Percentiles rank a stretch among this genome's conserved stretches.
Evolutionary conservation across 2,797 vertebrate genomes (phyloP).

Genomic region (Hippoglossus hippoglossus): DNA sequence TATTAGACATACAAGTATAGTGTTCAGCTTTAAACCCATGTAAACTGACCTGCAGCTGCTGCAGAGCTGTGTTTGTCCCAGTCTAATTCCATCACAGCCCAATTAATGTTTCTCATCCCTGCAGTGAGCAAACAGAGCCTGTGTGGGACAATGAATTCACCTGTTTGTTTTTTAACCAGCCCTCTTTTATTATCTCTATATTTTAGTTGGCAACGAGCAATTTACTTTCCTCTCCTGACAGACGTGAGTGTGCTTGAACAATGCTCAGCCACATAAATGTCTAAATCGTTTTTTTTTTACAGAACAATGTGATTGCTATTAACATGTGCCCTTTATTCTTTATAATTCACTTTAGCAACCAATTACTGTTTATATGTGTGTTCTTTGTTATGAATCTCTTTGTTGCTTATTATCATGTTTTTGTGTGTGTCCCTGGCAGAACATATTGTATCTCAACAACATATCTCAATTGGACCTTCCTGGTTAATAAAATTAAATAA

Average conservation of each 20-base stretch:
- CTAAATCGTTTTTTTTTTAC: no score
- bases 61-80: background rate
- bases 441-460: no score
- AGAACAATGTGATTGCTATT: no score
- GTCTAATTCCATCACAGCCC: background rate
- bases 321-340: no score
- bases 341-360: no score
- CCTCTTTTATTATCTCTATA: background rate
- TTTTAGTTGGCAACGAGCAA: background rate
- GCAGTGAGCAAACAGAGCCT: background rate
- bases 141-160: background rate
- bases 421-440: no score
- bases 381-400: no score
- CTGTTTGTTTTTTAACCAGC: background rate
- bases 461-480: no score
- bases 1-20: background rate
- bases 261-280: background rate
- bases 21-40: background rate
- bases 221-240: background rate
- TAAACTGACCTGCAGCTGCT: conserved; percentile 1
- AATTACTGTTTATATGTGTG: no score
- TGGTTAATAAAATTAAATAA: no score
- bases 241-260: background rate
- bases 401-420: no score
- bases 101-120: background rate